Percentiles rank a stretch among this genome's conserved stretches.
Conservation (phyloP, 2,113 vertebrate species). For the Copsychus sechellarum region DNA sequence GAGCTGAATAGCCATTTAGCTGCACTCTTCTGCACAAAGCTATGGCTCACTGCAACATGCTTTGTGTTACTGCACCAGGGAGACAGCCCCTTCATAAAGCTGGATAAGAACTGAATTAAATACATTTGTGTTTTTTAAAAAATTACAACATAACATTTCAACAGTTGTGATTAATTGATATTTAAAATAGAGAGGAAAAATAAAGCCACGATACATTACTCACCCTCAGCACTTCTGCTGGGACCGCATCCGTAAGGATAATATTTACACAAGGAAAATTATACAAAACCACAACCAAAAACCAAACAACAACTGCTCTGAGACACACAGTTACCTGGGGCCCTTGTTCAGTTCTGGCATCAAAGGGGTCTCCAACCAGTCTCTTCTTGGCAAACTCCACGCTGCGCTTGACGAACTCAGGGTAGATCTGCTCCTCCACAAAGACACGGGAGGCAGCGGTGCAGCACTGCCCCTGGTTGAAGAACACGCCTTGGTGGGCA, state of each 20-base stretch:
- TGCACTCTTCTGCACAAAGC: background rate
- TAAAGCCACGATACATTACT: constrained; percentile 51
- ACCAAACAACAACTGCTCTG: constrained; percentile 3
- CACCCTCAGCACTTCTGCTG: constrained; percentile 11
- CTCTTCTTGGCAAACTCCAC: constrained; percentile 84
- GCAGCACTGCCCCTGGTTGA: constrained; percentile 96
- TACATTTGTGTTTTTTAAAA: constrained; percentile 52
- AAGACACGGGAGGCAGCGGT: constrained; percentile 89
- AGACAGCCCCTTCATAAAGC: constrained; percentile 1
- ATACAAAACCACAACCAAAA: constrained; percentile 21
- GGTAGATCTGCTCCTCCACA: constrained; percentile 87
- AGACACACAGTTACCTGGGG: constrained; percentile 83
- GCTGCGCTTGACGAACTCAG: constrained; percentile 87
- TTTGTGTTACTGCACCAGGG: constrained; percentile 33
- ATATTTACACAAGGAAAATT: constrained; percentile 49
- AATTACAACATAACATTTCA: constrained; percentile 59
- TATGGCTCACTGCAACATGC: background rate
- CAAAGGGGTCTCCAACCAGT: constrained; percentile 87
- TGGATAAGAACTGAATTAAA: constrained; percentile 53
- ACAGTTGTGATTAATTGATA: constrained; percentile 61
- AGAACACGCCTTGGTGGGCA: constrained; percentile 91
- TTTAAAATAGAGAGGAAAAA: constrained; percentile 56
- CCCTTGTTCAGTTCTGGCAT: constrained; percentile 87
- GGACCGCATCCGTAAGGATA: constrained; percentile 3
- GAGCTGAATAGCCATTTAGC: constrained; percentile 13